A percentile compares a stretch with the other conserved stretches of the same genome.
phyloP scores from a whole-genome alignment of 2,113 vertebrate species.

The Lepidiolamprologus cunningtoni region DNA sequence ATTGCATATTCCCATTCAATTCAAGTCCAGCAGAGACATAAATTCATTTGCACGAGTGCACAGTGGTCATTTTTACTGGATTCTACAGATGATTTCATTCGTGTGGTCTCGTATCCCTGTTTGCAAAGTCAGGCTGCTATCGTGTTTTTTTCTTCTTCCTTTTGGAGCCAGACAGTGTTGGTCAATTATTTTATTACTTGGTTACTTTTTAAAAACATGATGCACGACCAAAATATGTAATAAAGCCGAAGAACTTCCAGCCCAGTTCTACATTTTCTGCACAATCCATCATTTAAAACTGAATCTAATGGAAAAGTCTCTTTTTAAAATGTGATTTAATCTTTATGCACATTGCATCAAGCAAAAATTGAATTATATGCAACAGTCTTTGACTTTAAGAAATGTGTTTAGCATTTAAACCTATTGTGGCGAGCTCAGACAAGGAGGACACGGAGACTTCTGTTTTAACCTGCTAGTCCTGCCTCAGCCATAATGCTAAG shows the following conservation, averaged over 20 bases:
- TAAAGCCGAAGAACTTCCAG: not conserved
- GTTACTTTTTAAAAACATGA: not conserved
- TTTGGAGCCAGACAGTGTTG: too few species aligned
- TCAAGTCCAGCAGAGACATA: not conserved
- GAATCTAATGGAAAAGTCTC: rapidly evolving
- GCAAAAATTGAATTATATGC: not conserved
- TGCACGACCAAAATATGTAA: rapidly evolving
- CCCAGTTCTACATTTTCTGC: not conserved
- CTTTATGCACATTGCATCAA: not conserved
- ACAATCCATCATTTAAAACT: not conserved
- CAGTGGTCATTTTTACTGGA: not conserved
- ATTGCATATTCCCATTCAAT: rapidly evolving
- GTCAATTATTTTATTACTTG: not conserved
- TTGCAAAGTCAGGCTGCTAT: not conserved
- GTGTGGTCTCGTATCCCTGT: not conserved
- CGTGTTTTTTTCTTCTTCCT: too few species aligned
- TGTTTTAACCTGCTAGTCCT: not conserved
- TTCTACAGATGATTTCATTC: rapidly evolving
- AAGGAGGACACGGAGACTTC: not conserved
- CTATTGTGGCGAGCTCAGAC: not conserved
- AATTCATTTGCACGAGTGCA: not conserved
- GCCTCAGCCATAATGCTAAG: rapidly evolving
- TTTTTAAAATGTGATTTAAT: not conserved
- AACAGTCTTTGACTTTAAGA: not conserved
- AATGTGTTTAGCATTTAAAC: not conserved